Base-by-base conservation (phyloP, 2,113 vertebrate species). In the Saccopteryx leptura region DNA sequence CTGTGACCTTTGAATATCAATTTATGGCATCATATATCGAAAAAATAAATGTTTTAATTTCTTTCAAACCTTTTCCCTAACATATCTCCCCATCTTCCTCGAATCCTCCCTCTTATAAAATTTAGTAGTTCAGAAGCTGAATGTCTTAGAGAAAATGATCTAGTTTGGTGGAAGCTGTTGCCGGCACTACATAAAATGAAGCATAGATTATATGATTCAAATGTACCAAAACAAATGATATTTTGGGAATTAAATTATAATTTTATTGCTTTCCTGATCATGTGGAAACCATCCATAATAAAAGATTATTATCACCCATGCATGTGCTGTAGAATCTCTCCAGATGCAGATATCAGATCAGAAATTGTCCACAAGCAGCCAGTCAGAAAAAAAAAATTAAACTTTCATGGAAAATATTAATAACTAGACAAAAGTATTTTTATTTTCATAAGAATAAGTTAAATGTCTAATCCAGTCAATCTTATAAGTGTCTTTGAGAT, bases 201-300 rank as follows among this genome's bases (percentile, higher is more conserved):
- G 14, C 79, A 93, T 92, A 69, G 33, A 86, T 94, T 48, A 81
- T 94, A 24, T 89, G 84, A 85, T 52, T 96, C 54, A 96, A 97
- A 96, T 96, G 80, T 87, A 97, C 88, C 65, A 95, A 94, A 97
- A 48, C 79, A 97, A 97, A 87, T 89, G 84, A 93, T 96, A 69
- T 69, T 90, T 95, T 96, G 93, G 1, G 33, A 91, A 97, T 97
- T 96, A 96, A 97, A 97, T 97, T 94, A 79, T 87, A 94, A 81
- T 72, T 91, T 68, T 95, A 87, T 33, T 97, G 81, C 79, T 82
- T 97, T 86, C 65, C 18, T 78, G 83, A 75, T 92, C 21, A 95
- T 95, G 96, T 95, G 79, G 72, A 94, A 95, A 87, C 56, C 18
- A 76, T 31, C 72, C 72, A 12, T 95, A 97, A 95, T 93, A 96